Conservation (phyloP, 2,113 vertebrate genomes). For the Andinoacara biseriatus region DNA sequence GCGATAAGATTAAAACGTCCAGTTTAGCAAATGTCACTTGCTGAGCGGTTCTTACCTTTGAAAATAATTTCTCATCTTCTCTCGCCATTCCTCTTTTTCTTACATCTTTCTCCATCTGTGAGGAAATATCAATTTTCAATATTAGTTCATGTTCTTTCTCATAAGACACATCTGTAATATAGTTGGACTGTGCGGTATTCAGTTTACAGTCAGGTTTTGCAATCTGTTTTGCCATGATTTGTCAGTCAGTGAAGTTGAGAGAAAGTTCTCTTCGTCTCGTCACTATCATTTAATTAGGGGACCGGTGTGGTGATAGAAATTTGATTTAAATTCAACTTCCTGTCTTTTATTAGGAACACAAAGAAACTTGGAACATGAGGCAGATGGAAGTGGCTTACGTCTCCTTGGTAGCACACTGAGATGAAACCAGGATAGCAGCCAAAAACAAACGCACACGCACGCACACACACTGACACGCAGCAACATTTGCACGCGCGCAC, state of each 20-base stretch:
- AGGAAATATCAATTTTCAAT: background rate
- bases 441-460: conserved; percentile 55
- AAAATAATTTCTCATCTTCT: too few species aligned
- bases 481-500: conserved; percentile 24
- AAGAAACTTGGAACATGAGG: conserved; percentile 77
- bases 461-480: conserved; percentile 20
- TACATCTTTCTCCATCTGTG: too few species aligned
- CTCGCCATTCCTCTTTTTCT: too few species aligned
- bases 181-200: background rate
- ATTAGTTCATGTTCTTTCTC: background rate
- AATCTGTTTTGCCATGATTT: background rate
- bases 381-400: conserved; percentile 85
- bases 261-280: conserved; percentile 17
- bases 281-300: conserved; percentile 59
- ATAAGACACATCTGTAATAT: background rate
- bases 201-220: background rate
- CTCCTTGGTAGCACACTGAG: conserved; percentile 79
- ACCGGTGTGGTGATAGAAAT: conserved; percentile 47
- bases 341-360: conserved; percentile 78
- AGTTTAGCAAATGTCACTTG: too few species aligned
- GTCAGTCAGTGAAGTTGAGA: conserved; percentile 13
- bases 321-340: conserved; percentile 72
- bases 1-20: background rate
- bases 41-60: too few species aligned
- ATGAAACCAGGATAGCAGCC: conserved; percentile 77